Evolutionary conservation across 2,113 vertebrate species (phyloP).

Genomic region (Procavia capensis): DNA sequence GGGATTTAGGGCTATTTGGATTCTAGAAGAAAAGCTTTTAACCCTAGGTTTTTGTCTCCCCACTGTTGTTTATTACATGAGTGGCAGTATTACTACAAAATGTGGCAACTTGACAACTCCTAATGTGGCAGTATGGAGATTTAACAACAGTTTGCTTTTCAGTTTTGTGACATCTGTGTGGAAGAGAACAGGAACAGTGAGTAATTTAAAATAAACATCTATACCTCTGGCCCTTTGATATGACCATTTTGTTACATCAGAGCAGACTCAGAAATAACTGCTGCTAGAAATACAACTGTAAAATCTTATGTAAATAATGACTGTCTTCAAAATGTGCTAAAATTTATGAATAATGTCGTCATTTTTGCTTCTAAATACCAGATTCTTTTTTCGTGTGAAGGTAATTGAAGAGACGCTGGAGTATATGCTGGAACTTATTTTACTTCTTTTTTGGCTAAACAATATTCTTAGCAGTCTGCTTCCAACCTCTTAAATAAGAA

Average conservation of each 20-base stretch:
- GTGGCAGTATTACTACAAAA: background rate
- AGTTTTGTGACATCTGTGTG: constrained; percentile 8
- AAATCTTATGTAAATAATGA: constrained; percentile 53
- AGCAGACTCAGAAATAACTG: constrained; percentile 62
- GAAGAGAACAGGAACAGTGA: constrained; percentile 68
- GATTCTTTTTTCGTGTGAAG: constrained; percentile 39
- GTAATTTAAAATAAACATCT: constrained; percentile 85
- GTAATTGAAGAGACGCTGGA: background rate
- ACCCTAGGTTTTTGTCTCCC: background rate
- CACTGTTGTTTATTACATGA: background rate
- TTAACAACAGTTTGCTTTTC: background rate
- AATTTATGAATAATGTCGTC: constrained; percentile 21
- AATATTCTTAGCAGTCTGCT: constrained; percentile 1
- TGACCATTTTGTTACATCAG: constrained; percentile 60
- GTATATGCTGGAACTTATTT: background rate
- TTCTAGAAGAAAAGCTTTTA: constrained; percentile 48
- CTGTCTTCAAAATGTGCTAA: constrained; percentile 49
- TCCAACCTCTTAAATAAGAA: constrained; percentile 1
- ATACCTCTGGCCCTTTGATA: constrained; percentile 34
- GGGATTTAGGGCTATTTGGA: background rate
- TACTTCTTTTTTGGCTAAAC: background rate
- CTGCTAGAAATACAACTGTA: constrained; percentile 68
- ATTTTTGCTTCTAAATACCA: constrained; percentile 1
- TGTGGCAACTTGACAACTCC: background rate
- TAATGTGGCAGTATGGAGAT: background rate